Percentiles rank a stretch among this genome's conserved stretches.
phyloP scores from a whole-genome alignment of 2,113 vertebrate genomes.

The Hypanus sabinus region DNA sequence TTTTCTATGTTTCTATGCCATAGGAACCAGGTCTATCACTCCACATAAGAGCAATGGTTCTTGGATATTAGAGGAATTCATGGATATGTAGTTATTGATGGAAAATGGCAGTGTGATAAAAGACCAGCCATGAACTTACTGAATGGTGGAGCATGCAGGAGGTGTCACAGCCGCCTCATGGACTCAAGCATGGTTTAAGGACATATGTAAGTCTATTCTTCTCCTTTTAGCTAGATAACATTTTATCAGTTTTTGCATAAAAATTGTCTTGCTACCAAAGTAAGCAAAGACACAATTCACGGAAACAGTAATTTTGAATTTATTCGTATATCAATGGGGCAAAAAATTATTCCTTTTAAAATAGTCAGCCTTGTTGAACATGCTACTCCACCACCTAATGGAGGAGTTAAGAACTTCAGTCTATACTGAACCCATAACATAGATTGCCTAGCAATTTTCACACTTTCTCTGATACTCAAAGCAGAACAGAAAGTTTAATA shows the following conservation, averaged over 20 bases:
- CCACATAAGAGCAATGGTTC: neutral
- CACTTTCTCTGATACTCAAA: neutral
- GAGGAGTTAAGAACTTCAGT: constrained; percentile 17
- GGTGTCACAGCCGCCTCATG: too few species aligned
- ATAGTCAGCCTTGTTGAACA: neutral
- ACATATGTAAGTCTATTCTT: neutral
- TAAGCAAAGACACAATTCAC: neutral
- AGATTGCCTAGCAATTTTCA: neutral
- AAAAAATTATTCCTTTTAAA: neutral
- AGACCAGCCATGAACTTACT: too few species aligned
- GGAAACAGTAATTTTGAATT: neutral
- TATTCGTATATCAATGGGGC: neutral
- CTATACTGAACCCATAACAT: neutral
- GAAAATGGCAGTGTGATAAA: too few species aligned
- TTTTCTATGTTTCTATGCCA: too few species aligned
- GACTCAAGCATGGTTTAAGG: neutral
- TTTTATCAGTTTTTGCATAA: neutral
- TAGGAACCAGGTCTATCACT: neutral
- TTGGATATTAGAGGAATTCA: neutral
- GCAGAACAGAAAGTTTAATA: neutral
- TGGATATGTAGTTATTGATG: too few species aligned
- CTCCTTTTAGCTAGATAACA: neutral
- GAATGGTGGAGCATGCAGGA: too few species aligned
- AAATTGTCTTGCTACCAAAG: neutral
- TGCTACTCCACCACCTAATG: constrained; percentile 11